phyloP scores from a whole-genome alignment of 2,113 vertebrate species.

The Phyllopteryx taeniolatus region DNA sequence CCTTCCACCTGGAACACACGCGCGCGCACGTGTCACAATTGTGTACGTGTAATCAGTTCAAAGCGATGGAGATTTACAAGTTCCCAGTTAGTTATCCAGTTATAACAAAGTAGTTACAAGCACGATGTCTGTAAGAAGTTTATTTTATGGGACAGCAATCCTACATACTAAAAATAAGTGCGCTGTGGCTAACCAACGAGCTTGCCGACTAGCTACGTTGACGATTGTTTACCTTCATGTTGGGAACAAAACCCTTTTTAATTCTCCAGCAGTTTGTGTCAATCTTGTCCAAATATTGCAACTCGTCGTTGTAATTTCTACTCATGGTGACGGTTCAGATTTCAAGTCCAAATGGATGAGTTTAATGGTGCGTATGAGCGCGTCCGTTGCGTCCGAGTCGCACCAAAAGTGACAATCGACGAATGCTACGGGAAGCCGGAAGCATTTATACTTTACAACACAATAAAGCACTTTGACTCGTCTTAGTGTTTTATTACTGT shows the following conservation, averaged over 20 bases:
- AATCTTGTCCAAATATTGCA: slow-evolving; percentile 91
- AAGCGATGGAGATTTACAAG: neutral
- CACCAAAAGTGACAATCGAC: neutral
- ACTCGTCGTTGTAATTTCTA: slow-evolving; percentile 93
- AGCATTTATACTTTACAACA: fast-evolving
- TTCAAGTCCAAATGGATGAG: neutral
- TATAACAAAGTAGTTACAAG: too few species aligned
- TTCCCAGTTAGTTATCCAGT: neutral
- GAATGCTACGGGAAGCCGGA: slow-evolving; percentile 24
- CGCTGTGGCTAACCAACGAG: slow-evolving; percentile 5
- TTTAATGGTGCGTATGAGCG: neutral
- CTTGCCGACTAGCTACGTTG: slow-evolving; percentile 11
- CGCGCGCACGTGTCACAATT: neutral
- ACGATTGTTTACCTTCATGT: slow-evolving; percentile 83
- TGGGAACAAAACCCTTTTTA: slow-evolving; percentile 94
- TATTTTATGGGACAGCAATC: neutral
- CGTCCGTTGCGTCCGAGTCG: neutral
- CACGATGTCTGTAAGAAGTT: too few species aligned
- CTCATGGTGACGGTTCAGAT: slow-evolving; percentile 74
- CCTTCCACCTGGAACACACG: slow-evolving; percentile 84
- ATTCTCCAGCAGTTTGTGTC: slow-evolving; percentile 89
- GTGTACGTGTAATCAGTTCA: neutral
- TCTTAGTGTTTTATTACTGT: too few species aligned
- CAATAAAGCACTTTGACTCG: too few species aligned
- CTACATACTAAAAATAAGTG: too few species aligned